Percentiles rank a stretch among this genome's conserved stretches.
These are phyloP conservation scores for Cyphomyrus plagiostoma DNA, from an alignment of 2,113 vertebrate genomes.

Conservation along the genomic window DNA sequence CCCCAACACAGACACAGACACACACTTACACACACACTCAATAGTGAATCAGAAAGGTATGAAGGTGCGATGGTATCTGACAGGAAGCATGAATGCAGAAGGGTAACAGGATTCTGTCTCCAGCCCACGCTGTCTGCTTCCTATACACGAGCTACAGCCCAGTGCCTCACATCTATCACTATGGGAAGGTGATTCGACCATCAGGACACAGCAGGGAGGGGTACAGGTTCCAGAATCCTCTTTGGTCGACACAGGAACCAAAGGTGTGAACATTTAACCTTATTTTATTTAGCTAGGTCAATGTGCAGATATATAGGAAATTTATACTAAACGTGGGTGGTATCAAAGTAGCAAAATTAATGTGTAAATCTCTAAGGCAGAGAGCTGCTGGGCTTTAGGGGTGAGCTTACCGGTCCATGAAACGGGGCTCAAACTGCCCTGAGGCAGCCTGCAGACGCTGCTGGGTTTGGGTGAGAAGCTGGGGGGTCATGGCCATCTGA, in stretches of 20 bases:
- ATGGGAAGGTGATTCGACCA: background rate
- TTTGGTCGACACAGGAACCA: background rate
- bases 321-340: background rate
- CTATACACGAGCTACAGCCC: background rate
- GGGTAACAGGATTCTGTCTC: background rate
- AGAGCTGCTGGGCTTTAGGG: background rate
- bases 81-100: background rate
- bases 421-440: slow-evolving; percentile 71
- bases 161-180: background rate
- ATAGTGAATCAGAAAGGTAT: background rate
- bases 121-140: background rate
- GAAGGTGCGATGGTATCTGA: background rate
- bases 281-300: background rate
- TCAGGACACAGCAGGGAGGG: background rate
- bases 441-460: slow-evolving; percentile 74
- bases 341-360: background rate
- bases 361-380: background rate
- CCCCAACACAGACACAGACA: background rate
- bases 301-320: background rate
- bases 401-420: slow-evolving; percentile 72
- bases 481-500: slow-evolving; percentile 80
- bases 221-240: background rate
- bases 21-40: background rate
- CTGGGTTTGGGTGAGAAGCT: slow-evolving; percentile 69
- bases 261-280: background rate